Evolutionary conservation across 2,888 invertebrate genomes (phyloP).

Genomic region (Invenusta paracnida): DNA sequence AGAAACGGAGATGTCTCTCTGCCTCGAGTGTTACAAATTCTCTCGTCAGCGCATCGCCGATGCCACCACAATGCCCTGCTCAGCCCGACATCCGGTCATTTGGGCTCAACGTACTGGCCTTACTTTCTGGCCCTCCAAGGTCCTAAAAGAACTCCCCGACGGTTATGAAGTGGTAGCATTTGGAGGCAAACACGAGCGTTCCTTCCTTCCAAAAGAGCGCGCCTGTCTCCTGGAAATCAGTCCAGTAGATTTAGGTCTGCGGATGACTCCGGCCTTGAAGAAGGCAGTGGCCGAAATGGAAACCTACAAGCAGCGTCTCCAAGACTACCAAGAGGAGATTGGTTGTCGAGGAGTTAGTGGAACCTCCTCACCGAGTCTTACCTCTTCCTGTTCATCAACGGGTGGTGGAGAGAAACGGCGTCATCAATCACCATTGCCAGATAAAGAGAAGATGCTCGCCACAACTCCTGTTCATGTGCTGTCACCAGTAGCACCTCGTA

Average conservation of each 20-base stretch:
- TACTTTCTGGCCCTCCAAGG: slow-evolving; percentile 35
- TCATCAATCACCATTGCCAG: not conserved
- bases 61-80: not conserved
- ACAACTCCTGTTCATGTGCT: not conserved
- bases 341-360: not conserved
- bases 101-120: slow-evolving; percentile 34
- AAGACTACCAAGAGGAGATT: too few species aligned
- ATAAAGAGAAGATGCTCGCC: not conserved
- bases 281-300: slow-evolving; percentile 24
- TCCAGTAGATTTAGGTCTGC: slow-evolving; percentile 29
- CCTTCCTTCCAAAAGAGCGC: slow-evolving; percentile 2
- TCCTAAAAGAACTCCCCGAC: not conserved
- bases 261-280: slow-evolving; percentile 31
- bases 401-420: not conserved
- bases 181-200: slow-evolving; percentile 32
- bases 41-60: not conserved
- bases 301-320: not conserved
- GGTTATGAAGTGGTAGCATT: slow-evolving; percentile 36
- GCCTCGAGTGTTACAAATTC: slow-evolving; percentile 27
- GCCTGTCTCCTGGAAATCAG: not conserved
- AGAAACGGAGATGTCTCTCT: slow-evolving; percentile 1
- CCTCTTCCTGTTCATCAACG: not conserved
- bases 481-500: not conserved
- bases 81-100: not conserved
- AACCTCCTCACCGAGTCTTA: not conserved